Conservation (phyloP, 2,113 vertebrate genomes). For the Sclerurus mexicanus region DNA sequence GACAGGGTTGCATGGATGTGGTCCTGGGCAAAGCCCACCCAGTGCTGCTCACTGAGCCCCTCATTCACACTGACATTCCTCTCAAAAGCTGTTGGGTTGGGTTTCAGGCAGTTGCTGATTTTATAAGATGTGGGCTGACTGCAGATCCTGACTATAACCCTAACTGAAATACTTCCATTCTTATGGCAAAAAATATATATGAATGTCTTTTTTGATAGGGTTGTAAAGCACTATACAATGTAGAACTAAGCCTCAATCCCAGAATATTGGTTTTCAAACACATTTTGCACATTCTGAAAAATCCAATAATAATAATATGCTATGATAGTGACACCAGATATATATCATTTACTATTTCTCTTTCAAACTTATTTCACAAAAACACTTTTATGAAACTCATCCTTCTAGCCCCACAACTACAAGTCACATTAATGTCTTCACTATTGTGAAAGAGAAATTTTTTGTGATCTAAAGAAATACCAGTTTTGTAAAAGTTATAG, state of each 20-base stretch:
- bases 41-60: accelerated
- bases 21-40: neutral
- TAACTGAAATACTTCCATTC: neutral
- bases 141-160: neutral
- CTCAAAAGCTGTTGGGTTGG: neutral
- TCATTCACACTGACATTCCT: neutral
- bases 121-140: neutral
- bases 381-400: conserved; percentile 25
- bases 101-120: neutral
- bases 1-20: accelerated
- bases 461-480: neutral
- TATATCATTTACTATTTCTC: neutral
- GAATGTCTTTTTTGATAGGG: neutral
- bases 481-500: neutral
- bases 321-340: neutral
- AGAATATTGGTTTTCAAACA: conserved; percentile 1
- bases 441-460: neutral
- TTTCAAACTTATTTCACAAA: conserved; percentile 11
- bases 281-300: neutral
- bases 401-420: neutral
- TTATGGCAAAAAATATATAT: neutral
- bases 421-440: neutral
- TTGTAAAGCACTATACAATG: neutral
- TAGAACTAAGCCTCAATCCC: neutral
- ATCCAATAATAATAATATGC: neutral